Evolutionary conservation across 1,140 invertebrate genomes (phyloP), one percentile per base, ranked within the genome.

Genomic region (Pseudomyrmex concolor): DNA sequence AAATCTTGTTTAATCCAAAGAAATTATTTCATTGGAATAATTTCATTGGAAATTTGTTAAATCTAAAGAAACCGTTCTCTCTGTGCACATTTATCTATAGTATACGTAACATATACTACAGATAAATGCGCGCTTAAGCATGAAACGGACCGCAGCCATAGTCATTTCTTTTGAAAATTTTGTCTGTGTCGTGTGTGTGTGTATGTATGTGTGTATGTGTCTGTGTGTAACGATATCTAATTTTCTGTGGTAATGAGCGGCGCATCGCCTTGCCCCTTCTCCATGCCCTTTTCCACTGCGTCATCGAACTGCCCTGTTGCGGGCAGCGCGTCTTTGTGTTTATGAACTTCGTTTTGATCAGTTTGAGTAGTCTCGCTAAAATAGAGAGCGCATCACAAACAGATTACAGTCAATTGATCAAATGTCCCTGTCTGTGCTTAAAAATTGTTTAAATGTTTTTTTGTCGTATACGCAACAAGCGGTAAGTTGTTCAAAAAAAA

Each of bases 251-350:
- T 84, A 45, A 85, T 81, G 13, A 91, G 70, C 8, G 89, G 73
- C 13, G 87, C 91, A 72, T 93, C 92, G 15, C 90, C 91, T 57
- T 94, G 91, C 2, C 91, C 90, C 60, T 91, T 92, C 55, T 93
- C 91, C 7, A 90, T 84, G 2, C 84, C 54, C 71, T 91, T 92
- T 64, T 91, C 91, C 12, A 90, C 78, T 2, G 91, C 89, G n/a
- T 91, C 92, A 17, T 92, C 91, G 13, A 92, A 93, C 80, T 93
- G 91, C 70, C 86, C 91, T 22, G 90, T 84, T 54, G 87, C 86
- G 22, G 89, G 59, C 59, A 88, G 64, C 43, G 76, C 84, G 63
- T 93, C 92, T 86, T 92, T 93, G 19, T 86, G 10, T 13, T 51
- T 51, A 13, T 51, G 50, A 10, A 51, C 50, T 0, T 51, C 12